Percentiles rank a stretch among this genome's conserved stretches.
Evolutionary conservation across 1,140 invertebrate species (phyloP).

Genomic region (Trinorchestia longiramus): DNA sequence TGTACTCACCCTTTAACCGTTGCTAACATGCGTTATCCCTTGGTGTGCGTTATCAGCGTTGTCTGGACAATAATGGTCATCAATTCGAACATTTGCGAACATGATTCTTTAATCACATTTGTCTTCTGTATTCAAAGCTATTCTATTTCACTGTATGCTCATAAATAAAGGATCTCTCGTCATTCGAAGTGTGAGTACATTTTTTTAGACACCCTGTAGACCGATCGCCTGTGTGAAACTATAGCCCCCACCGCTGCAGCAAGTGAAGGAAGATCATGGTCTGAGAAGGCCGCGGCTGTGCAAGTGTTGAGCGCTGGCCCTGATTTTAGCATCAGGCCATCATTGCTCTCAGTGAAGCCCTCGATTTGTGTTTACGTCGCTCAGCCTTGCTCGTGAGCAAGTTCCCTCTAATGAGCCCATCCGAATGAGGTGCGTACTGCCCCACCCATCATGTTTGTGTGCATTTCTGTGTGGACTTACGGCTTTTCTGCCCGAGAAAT

Average conservation of each 20-base stretch:
- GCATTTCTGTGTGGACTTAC: neutral
- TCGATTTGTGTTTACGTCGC: conserved; percentile 15
- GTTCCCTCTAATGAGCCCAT: conserved; percentile 28
- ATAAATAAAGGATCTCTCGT: too few species aligned
- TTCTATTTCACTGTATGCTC: too few species aligned
- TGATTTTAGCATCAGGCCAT: conserved; percentile 38
- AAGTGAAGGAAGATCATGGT: neutral
- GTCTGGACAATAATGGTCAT: too few species aligned
- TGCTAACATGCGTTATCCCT: too few species aligned
- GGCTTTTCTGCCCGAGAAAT: neutral
- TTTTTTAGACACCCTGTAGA: neutral
- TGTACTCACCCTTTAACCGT: too few species aligned
- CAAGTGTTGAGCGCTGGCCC: conserved; percentile 10
- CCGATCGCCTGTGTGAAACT: neutral
- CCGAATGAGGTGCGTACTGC: neutral
- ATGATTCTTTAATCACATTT: too few species aligned
- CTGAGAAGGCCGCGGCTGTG: neutral
- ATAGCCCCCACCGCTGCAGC: neutral
- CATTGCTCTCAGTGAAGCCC: conserved; percentile 32
- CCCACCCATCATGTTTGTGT: neutral
- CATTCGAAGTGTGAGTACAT: too few species aligned
- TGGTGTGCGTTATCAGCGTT: too few species aligned
- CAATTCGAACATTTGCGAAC: too few species aligned
- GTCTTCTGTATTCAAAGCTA: too few species aligned
- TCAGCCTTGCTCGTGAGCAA: neutral